phyloP scores from a whole-genome alignment of 1,140 invertebrate genomes.

The Whitmania pigra region DNA sequence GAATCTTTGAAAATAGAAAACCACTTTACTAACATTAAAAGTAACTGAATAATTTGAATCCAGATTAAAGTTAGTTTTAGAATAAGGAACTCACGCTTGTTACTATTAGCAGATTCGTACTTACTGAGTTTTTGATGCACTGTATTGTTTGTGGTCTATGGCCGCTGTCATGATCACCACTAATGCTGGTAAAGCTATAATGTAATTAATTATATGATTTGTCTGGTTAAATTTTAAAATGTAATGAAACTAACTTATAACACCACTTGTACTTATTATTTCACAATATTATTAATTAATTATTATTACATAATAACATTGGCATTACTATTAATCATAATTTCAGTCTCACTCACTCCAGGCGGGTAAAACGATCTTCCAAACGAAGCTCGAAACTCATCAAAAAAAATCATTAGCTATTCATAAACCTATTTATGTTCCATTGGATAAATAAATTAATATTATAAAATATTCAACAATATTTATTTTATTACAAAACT shows the following conservation, averaged over 20 bases:
- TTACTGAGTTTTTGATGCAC: slow-evolving; percentile 21
- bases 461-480: no score
- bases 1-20: not conserved
- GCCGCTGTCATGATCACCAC: slow-evolving; percentile 31
- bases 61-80: no score
- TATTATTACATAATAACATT: no score
- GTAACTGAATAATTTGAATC: no score
- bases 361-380: slow-evolving; percentile 41
- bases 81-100: no score
- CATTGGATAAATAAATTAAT: no score
- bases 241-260: not conserved
- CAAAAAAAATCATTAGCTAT: no score
- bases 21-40: not conserved
- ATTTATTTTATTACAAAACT: no score
- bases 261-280: not conserved
- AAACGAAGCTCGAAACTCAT: slow-evolving; percentile 40
- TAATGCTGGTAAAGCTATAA: slow-evolving; percentile 32
- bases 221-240: not conserved
- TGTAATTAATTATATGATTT: slow-evolving; percentile 14
- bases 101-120: not conserved
- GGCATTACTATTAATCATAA: not conserved
- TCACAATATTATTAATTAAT: not conserved
- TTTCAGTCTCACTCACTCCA: slow-evolving; percentile 38
- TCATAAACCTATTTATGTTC: no score
- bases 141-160: slow-evolving; percentile 33